Base-by-base conservation (phyloP, 2,888 invertebrate genomes). In the Heliconius ethilla region DNA sequence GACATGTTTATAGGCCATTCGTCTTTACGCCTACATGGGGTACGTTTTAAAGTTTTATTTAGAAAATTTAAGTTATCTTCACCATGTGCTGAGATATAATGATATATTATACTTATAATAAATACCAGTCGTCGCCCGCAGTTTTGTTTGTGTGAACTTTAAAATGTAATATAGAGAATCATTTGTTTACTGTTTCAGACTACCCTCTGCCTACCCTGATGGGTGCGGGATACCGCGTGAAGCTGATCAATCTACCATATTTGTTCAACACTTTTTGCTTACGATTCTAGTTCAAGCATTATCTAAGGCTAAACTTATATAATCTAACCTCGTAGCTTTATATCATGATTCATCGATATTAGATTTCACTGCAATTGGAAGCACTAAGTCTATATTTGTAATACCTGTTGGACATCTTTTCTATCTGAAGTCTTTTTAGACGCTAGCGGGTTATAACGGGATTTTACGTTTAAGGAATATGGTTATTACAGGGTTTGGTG, bases 1-100 rank as follows among this genome's bases (percentile, higher is more conserved):
- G 86, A 86, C 85, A 83, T 86, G 84, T 90, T 90, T 89, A 89
- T 89, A 84, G 85, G 77, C 83, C 84, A 83, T 83, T 84, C 82
- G 82, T 83, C 85, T 83, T 79, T 74, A 82, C 84, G 82, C 83
- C 84, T 84, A 83, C 84, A 81, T 81, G 78, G 69, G 37, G 65
- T 83, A 79, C 79, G 79, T 79, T 81, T 81, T 80, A 75, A 77
- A 62, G 73, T 65, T 27, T 74, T 33, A 45, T 74, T 13, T 13
- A 51, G 9, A 25, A 40, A 67, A 67, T 25, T 67, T 67, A 67
- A 59, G 10, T 10, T 59, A n/a, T n/a, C 59, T 59, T n/a, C 11
- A 59, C n/a, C 22, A 7, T 33, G 0, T 33, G 33, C 33, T 0
- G 33, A 33, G 7, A 33, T 7, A 33, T 33, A 33, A 33, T 33